Evolutionary conservation across 2,888 invertebrate species (phyloP).

Genomic region (Ellobium chinense): DNA sequence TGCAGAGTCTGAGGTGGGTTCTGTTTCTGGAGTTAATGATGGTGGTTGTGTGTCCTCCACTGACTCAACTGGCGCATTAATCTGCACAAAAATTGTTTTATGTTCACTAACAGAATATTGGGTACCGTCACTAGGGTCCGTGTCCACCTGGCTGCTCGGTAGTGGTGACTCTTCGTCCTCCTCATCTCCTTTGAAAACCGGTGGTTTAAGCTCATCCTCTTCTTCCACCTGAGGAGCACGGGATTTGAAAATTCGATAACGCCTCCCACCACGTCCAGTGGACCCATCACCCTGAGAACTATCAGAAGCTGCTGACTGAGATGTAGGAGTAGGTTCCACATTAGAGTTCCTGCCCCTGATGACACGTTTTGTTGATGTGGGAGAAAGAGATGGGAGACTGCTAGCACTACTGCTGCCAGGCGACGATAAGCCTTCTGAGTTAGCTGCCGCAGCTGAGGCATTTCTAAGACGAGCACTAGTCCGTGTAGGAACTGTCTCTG

Average conservation of each 20-base stretch:
- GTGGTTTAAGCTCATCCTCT: slow-evolving; percentile 14
- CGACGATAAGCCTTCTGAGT: background rate
- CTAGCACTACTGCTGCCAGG: background rate
- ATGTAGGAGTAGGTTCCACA: background rate
- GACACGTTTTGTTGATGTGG: background rate
- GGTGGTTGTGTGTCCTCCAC: background rate
- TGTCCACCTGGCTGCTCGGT: background rate
- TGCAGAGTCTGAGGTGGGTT: background rate
- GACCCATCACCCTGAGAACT: slow-evolving; percentile 26
- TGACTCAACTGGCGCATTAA: background rate
- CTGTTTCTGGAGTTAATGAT: background rate
- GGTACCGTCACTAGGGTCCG: slow-evolving; percentile 27
- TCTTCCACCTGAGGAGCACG: slow-evolving; percentile 41
- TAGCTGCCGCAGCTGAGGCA: slow-evolving; percentile 4
- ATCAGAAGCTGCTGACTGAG: slow-evolving; percentile 2
- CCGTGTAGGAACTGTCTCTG: background rate
- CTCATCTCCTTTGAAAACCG: slow-evolving; percentile 15
- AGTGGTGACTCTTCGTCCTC: background rate
- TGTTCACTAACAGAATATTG: background rate
- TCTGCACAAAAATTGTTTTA: background rate
- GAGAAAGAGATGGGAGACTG: background rate
- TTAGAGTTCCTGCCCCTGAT: background rate
- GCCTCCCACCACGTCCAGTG: slow-evolving; percentile 19
- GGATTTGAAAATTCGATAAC: slow-evolving; percentile 56
- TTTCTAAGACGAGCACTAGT: slow-evolving; percentile 5